Evolutionary conservation across 2,113 vertebrate genomes (phyloP).

Genomic region (Triplophysa tibetana): DNA sequence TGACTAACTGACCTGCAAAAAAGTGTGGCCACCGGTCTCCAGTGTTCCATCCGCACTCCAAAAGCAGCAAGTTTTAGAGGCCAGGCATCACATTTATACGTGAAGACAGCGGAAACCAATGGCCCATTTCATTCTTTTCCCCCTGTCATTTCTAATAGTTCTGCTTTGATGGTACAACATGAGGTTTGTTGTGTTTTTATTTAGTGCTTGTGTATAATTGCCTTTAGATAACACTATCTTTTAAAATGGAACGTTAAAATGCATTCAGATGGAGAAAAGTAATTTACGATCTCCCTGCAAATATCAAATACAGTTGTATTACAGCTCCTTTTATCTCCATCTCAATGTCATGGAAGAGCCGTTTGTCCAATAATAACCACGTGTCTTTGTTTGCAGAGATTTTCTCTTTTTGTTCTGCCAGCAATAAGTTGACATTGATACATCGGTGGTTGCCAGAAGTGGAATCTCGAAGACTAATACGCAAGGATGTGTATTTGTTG

Average conservation of each 20-base stretch:
- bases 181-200: conserved; percentile 25
- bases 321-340: conserved; percentile 31
- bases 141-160: conserved; percentile 33
- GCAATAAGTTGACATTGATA: conserved; percentile 60
- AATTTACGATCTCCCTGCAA: conserved; percentile 19
- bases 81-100: conserved; percentile 28
- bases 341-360: conserved; percentile 8
- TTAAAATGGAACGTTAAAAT: conserved; percentile 1
- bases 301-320: conserved; percentile 10
- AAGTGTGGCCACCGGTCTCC: conserved; percentile 50
- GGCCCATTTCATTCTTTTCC: conserved; percentile 37
- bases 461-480: conserved; percentile 62
- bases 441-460: conserved; percentile 56
- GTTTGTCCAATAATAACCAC: conserved; percentile 37
- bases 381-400: conserved; percentile 61
- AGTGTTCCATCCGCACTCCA: conserved; percentile 33
- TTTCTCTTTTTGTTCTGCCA: conserved; percentile 54
- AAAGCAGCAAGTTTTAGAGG: conserved; percentile 31
- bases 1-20: conserved; percentile 62
- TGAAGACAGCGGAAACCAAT: conserved; percentile 17
- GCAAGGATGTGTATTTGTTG: conserved; percentile 57
- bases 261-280: neutral
- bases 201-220: conserved; percentile 37
- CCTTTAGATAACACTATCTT: conserved; percentile 10
- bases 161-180: conserved; percentile 32